Conservation (phyloP, 2,888 invertebrate species). For the Macrophya annulata region DNA sequence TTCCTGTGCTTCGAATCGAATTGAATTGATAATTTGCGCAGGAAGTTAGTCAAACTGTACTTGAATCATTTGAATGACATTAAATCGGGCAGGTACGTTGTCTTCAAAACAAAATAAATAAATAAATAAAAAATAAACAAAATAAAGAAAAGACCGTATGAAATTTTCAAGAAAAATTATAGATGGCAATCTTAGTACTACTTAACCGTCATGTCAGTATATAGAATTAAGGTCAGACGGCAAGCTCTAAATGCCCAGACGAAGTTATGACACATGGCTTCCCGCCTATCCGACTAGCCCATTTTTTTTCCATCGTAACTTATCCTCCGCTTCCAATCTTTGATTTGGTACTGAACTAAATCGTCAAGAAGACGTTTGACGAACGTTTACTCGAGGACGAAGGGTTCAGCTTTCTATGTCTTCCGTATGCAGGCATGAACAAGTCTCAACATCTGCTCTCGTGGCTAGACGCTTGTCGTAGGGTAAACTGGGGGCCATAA, state of each 20-base stretch:
- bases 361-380: slow-evolving; percentile 20
- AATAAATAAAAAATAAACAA: no score
- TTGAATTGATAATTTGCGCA: slow-evolving; percentile 47
- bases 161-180: neutral
- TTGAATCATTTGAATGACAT: slow-evolving; percentile 37
- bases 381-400: slow-evolving; percentile 13
- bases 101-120: no score
- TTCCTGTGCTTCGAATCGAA: slow-evolving; percentile 32
- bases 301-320: slow-evolving; percentile 28
- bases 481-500: slow-evolving; percentile 9
- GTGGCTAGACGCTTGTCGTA: slow-evolving; percentile 32
- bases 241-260: neutral
- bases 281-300: slow-evolving; percentile 20
- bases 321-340: slow-evolving; percentile 32
- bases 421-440: slow-evolving; percentile 44
- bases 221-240: slow-evolving; percentile 26
- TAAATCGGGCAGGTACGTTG: neutral
- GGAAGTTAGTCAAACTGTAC: slow-evolving; percentile 34
- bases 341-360: slow-evolving; percentile 31
- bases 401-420: slow-evolving; percentile 38
- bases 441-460: slow-evolving; percentile 49
- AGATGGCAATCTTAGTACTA: slow-evolving; percentile 5
- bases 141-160: neutral
- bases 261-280: slow-evolving; percentile 34
- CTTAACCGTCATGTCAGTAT: neutral